Conservation (phyloP, 2,113 vertebrate species). For the Notarius lentiginosus region DNA sequence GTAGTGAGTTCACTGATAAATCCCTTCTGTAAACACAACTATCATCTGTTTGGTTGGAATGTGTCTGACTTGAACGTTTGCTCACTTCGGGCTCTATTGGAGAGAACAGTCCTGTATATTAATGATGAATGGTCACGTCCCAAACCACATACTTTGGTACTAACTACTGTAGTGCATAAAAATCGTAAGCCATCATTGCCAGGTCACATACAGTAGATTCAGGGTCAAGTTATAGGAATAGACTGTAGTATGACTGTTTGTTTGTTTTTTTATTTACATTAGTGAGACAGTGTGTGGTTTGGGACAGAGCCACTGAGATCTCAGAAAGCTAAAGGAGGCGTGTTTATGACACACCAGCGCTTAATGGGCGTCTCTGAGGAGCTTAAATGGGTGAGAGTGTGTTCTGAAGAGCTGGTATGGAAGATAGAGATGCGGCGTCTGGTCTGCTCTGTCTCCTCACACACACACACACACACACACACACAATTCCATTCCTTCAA, state of each 20-base stretch:
- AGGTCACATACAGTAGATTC: too few species aligned
- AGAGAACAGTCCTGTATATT: background rate
- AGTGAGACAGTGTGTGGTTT: background rate
- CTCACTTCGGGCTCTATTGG: background rate
- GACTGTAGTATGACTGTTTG: background rate
- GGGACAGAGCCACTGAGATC: slow-evolving; percentile 2
- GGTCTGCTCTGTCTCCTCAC: background rate
- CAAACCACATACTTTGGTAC: background rate
- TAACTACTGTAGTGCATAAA: background rate
- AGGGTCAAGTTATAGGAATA: background rate
- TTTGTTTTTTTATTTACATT: background rate
- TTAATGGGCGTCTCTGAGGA: slow-evolving; percentile 38
- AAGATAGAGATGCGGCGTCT: background rate
- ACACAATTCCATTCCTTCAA: slow-evolving; percentile 18
- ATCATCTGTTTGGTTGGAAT: background rate
- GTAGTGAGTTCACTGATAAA: background rate
- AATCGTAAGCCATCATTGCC: background rate
- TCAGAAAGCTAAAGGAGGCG: background rate
- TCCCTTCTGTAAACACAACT: background rate
- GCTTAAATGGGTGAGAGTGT: slow-evolving; percentile 28
- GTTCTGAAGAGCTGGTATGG: background rate
- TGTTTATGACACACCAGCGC: slow-evolving; percentile 2
- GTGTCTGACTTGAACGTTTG: background rate
- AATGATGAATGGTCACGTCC: background rate
- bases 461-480: slow-evolving; percentile 20